Evolutionary conservation across 1,140 invertebrate species (phyloP).

Genomic region (Nilaparvata lugens): DNA sequence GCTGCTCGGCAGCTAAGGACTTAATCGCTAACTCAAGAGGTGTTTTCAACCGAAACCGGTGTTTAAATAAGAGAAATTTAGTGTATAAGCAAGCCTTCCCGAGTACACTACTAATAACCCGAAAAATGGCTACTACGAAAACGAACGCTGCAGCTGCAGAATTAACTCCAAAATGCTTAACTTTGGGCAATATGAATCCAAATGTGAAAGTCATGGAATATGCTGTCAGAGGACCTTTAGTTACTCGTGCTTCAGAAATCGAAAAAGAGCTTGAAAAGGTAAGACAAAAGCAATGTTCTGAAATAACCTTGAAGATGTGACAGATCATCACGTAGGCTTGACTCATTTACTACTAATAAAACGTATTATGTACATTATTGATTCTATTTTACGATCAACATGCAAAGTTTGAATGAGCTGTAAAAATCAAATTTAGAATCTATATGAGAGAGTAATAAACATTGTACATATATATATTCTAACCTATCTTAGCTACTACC

Average conservation of each 20-base stretch:
- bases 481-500: too few species aligned
- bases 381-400: too few species aligned
- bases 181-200: slow-evolving; percentile 85
- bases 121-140: not conserved
- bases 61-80: not conserved
- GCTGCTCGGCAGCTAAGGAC: not conserved
- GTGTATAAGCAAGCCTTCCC: not conserved
- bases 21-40: not conserved
- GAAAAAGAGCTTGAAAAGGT: slow-evolving; percentile 75
- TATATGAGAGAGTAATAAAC: too few species aligned
- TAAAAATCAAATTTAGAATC: too few species aligned
- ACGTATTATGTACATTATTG: too few species aligned
- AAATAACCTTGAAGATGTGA: too few species aligned
- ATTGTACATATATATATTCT: too few species aligned
- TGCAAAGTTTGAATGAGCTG: too few species aligned
- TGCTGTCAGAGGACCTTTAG: slow-evolving; percentile 85
- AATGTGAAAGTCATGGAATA: slow-evolving; percentile 92
- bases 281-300: slow-evolving; percentile 24
- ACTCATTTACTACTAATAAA: too few species aligned
- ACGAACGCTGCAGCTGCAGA: not conserved
- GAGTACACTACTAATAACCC: not conserved
- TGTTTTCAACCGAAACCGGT: not conserved
- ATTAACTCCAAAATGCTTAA: slow-evolving; percentile 37
- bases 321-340: too few species aligned
- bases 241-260: slow-evolving; percentile 73